A percentile compares a stretch with the other conserved stretches of the same genome.
Conservation (phyloP, 2,797 vertebrate genomes). For the Phalloptychus januarius region DNA sequence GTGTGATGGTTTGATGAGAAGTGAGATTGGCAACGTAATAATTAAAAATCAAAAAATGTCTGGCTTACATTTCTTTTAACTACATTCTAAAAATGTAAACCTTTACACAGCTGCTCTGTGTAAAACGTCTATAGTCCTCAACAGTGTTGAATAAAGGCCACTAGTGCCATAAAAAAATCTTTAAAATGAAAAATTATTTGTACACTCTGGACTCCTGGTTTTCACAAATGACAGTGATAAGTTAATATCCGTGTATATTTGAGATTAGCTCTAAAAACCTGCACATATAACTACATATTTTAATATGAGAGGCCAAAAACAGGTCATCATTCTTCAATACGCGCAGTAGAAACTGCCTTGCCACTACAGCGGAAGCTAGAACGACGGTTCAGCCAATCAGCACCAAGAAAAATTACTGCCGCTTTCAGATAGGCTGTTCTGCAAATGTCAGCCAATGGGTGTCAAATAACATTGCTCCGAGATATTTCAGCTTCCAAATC, state of each 20-base stretch:
- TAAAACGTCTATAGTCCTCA: too few species aligned
- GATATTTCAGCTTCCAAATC: neutral
- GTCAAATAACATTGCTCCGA: neutral
- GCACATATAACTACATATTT: too few species aligned
- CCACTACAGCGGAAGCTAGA: neutral
- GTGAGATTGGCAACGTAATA: too few species aligned
- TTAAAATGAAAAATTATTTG: neutral
- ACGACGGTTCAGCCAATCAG: neutral
- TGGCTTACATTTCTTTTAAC: too few species aligned
- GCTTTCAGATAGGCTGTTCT: neutral
- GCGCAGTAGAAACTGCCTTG: neutral
- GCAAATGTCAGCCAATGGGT: neutral
- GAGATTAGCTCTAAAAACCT: neutral
- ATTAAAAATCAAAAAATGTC: too few species aligned
- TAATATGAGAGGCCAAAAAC: neutral
- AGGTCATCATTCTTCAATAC: neutral
- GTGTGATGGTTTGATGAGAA: too few species aligned
- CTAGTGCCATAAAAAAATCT: neutral
- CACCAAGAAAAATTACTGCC: neutral
- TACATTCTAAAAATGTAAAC: too few species aligned
- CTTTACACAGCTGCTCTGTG: too few species aligned
- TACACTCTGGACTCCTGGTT: neutral
- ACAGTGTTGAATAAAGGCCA: neutral
- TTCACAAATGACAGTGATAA: too few species aligned
- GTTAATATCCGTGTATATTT: neutral